Conservation (phyloP, 2,888 invertebrate genomes). For the Ptychoptera contaminata region DNA sequence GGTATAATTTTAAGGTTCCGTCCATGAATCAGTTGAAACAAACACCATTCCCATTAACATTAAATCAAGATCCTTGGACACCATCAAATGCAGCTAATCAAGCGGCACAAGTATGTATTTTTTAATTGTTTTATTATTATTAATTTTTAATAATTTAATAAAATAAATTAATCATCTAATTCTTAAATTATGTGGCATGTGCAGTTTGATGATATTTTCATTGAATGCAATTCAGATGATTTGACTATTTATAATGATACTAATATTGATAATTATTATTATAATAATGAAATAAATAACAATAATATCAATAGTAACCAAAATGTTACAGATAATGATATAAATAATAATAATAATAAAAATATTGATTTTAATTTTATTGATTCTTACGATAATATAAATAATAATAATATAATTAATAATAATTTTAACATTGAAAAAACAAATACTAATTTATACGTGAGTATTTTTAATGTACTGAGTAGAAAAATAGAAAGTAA, state of each 20-base stretch:
- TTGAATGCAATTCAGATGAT: constrained; percentile 17
- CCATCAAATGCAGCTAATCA: constrained; percentile 21
- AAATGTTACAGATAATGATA: constrained; percentile 5
- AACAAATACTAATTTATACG: background rate
- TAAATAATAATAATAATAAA: constrained; percentile 14
- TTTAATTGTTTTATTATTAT: background rate
- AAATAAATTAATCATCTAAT: too few species aligned
- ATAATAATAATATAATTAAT: constrained; percentile 6
- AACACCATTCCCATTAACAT: constrained; percentile 28
- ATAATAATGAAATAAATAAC: constrained; percentile 3
- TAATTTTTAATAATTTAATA: background rate
- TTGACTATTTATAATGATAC: constrained; percentile 12
- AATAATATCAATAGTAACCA: constrained; percentile 3
- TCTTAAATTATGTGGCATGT: constrained; percentile 12
- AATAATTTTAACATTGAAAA: background rate
- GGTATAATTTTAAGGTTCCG: constrained; percentile 24
- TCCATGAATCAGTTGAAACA: constrained; percentile 33
- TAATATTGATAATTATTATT: constrained; percentile 6
- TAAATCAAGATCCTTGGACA: constrained; percentile 33
- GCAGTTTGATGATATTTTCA: constrained; percentile 16
- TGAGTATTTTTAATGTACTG: background rate
- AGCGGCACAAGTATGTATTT: constrained; percentile 24
- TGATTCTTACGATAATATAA: constrained; percentile 4
- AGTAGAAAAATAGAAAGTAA: too few species aligned
- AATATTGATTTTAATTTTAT: constrained; percentile 13